Conservation (phyloP, 1,140 invertebrate species). For the Drosophila neocordata region DNA sequence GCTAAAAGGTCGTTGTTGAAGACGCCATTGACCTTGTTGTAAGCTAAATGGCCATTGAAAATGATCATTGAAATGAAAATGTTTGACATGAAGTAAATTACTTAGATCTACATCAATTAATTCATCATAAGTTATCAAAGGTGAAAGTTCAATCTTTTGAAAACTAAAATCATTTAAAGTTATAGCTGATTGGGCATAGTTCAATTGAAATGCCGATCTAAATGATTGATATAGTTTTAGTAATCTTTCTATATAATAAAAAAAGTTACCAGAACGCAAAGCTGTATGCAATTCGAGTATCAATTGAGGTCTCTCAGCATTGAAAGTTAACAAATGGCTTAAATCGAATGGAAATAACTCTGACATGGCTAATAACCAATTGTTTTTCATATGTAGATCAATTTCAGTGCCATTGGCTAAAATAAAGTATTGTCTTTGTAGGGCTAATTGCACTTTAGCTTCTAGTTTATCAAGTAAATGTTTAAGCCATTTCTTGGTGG, state of each 20-base stretch:
- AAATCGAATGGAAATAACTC: conserved; percentile 49
- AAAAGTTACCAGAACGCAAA: conserved; percentile 35
- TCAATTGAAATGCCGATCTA: conserved; percentile 9
- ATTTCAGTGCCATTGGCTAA: conserved; percentile 30
- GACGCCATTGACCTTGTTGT: conserved; percentile 17
- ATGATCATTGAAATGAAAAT: conserved; percentile 35
- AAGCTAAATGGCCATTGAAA: conserved; percentile 52
- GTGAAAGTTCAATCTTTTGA: conserved; percentile 2
- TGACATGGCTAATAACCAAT: conserved; percentile 30
- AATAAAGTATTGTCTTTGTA: not conserved
- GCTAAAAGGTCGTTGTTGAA: conserved; percentile 43
- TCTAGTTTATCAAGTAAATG: conserved; percentile 12
- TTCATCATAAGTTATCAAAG: conserved; percentile 44
- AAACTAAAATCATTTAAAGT: conserved; percentile 14
- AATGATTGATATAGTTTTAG: conserved; percentile 31
- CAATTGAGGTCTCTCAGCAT: not conserved
- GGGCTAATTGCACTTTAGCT: not conserved
- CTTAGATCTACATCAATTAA: conserved; percentile 45
- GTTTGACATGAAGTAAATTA: conserved; percentile 34
- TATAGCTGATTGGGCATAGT: not conserved
- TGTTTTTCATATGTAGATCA: conserved; percentile 19
- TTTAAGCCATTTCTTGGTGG: not conserved
- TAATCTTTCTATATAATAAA: conserved; percentile 36
- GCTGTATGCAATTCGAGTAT: conserved; percentile 32
- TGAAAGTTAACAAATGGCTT: conserved; percentile 3